Evolutionary conservation across 2,888 invertebrate genomes (phyloP).

Genomic region (Tuberolachnus salignus): DNA sequence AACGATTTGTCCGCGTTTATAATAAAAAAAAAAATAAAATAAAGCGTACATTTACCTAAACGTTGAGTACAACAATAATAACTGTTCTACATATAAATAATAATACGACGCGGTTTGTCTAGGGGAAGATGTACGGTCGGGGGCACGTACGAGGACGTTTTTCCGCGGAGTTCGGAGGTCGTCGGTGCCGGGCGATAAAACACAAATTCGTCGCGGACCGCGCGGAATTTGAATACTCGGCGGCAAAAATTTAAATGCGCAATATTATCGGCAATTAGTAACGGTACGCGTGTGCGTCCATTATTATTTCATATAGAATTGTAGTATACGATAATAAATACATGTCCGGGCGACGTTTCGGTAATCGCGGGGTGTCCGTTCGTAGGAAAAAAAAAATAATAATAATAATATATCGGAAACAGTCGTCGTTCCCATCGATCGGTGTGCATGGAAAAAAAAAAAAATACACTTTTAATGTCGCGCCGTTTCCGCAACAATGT

Average conservation of each 20-base stretch:
- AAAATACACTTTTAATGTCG: neutral
- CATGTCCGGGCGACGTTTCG: neutral
- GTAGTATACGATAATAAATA: no score
- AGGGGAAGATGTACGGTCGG: neutral
- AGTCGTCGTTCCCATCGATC: slow-evolving; percentile 17
- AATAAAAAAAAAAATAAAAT: neutral
- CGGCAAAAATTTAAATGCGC: no score
- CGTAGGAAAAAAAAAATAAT: no score
- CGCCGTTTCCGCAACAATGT: slow-evolving; percentile 6
- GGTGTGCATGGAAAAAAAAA: neutral
- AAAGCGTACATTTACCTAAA: no score
- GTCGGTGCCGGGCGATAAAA: slow-evolving; percentile 55
- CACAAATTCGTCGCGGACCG: slow-evolving; percentile 49
- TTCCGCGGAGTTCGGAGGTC: slow-evolving; percentile 38
- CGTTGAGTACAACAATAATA: no score
- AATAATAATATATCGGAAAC: no score
- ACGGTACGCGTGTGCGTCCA: slow-evolving; percentile 5
- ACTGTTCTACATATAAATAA: neutral
- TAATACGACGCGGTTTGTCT: neutral
- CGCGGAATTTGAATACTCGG: slow-evolving; percentile 29
- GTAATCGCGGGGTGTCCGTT: neutral
- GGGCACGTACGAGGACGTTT: no score
- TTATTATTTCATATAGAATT: no score
- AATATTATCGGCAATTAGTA: slow-evolving; percentile 1
- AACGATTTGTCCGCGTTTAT: slow-evolving; percentile 33